A percentile compares a stretch with the other conserved stretches of the same genome.
phyloP scores from a whole-genome alignment of 2,888 invertebrate genomes.

The Lypha dubia region DNA sequence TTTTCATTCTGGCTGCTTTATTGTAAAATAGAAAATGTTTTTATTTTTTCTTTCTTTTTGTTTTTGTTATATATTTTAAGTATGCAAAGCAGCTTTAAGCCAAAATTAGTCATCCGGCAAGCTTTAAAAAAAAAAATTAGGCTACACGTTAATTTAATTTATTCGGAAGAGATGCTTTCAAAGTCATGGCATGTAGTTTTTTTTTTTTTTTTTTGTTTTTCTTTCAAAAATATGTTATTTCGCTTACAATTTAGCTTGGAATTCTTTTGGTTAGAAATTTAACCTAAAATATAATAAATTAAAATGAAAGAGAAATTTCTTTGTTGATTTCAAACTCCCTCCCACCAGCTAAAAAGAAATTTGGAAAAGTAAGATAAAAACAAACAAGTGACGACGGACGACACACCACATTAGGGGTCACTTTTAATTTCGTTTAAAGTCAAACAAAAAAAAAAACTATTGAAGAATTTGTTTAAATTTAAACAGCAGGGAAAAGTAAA shows the following conservation, averaged over 20 bases:
- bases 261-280: slow-evolving; percentile 56
- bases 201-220: not conserved
- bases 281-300: slow-evolving; percentile 21
- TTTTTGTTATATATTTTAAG: slow-evolving; percentile 48
- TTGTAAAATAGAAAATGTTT: slow-evolving; percentile 42
- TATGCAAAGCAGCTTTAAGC: slow-evolving; percentile 68
- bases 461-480: slow-evolving; percentile 17
- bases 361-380: not conserved
- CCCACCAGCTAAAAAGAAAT: slow-evolving; percentile 29
- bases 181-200: slow-evolving; percentile 16
- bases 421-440: slow-evolving; percentile 63
- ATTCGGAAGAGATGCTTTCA: slow-evolving; percentile 31
- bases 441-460: slow-evolving; percentile 1
- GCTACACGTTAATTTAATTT: slow-evolving; percentile 13
- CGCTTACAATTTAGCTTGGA: slow-evolving; percentile 15
- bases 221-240: slow-evolving; percentile 5
- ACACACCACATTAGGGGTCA: slow-evolving; percentile 56
- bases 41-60: too few species aligned
- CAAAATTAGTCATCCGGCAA: slow-evolving; percentile 59
- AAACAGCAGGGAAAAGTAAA: not conserved
- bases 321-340: slow-evolving; percentile 52
- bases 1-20: slow-evolving; percentile 7
- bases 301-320: slow-evolving; percentile 62
- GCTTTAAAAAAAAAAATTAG: slow-evolving; percentile 38
- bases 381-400: slow-evolving; percentile 4